Base-by-base conservation (phyloP, 2,113 vertebrate species). In the Campylomormyrus tamandua region DNA sequence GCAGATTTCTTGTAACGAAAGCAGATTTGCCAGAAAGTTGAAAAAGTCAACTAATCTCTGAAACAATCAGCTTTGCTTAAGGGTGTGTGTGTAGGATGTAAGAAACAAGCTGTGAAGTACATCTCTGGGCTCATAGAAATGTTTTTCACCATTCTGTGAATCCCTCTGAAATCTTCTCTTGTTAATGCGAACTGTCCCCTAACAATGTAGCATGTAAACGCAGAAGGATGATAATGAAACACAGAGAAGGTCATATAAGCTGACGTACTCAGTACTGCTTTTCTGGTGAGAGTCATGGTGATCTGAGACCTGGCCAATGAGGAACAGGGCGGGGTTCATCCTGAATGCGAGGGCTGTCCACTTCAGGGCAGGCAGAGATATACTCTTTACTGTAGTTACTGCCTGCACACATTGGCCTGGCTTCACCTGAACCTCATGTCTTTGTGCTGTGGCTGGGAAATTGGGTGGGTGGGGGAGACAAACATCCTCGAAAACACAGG, bases 1-100 rank as follows among this genome's bases (percentile, higher is more conserved):
- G 94, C 93, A 95, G 94, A 95, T 96, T 92, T 94, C 49, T 89
- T n/a, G 89, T 90, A 93, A 94, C 94, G 92, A 92, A 93, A 92
- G 92, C 91, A 53, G 91, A 93, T 92, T 93, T 94, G 90, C 91
- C 92, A 93, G 91, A 93, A 94, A 95, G 94, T 95, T 95, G 94
- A 94, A 93, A 91, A 96, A 95, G 94, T 95, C 94, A 94, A 53
- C 91, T 90, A 90, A 90, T 92, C 92, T 91, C 89, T 92, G 94
- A 95, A 94, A 93, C 87, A 90, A 94, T 94, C 94, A 91, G 89
- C 52, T 77, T 91, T 91, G 92, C 94, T 92, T 92, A 92, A 93
- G 94, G 94, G 93, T 92, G 93, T 89, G 93, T 58, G 92, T 90
- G 92, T 92, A 92, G 93, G 93, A 93, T 92, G 93, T 88, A 35